These are phyloP conservation scores for Anguilla marmorata DNA, from an alignment of 2,797 vertebrate species.

Conservation along the genomic window DNA sequence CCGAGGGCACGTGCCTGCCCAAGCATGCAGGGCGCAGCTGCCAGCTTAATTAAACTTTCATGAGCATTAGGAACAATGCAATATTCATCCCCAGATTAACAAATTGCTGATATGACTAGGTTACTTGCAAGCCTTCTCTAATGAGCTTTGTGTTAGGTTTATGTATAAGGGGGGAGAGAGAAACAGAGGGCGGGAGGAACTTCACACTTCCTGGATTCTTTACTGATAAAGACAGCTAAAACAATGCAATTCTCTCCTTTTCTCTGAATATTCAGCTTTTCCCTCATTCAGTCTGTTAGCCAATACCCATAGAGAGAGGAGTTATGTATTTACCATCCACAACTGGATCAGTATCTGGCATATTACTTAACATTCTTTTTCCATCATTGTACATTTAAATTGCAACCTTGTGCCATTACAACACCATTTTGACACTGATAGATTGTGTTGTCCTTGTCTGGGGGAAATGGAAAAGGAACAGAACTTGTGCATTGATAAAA, in stretches of 20 bases:
- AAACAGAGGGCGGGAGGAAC: conserved; percentile 31
- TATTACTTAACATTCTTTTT: neutral
- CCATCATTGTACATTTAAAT: neutral
- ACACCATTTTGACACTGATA: neutral
- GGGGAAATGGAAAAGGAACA: neutral
- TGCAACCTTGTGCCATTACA: neutral
- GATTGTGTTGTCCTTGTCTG: neutral
- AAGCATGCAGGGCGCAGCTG: conserved; percentile 64
- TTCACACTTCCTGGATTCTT: conserved; percentile 5
- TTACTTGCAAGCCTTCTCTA: conserved; percentile 31
- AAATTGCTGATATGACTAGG: conserved; percentile 56
- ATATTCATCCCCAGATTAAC: conserved; percentile 48
- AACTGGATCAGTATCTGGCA: neutral
- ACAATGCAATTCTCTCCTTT: neutral
- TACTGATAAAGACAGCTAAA: neutral
- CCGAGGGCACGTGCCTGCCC: conserved; percentile 56
- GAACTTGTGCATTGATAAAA: neutral
- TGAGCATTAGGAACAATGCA: conserved; percentile 62
- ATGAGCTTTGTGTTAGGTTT: conserved; percentile 40
- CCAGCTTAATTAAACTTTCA: conserved; percentile 73
- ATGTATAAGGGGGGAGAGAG: conserved; percentile 33
- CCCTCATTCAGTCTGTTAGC: neutral
- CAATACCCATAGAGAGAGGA: neutral
- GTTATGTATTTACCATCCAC: neutral
- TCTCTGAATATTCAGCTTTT: neutral